Evolutionary conservation across 2,888 invertebrate species (phyloP).

Genomic region (Octonoba sinensis): DNA sequence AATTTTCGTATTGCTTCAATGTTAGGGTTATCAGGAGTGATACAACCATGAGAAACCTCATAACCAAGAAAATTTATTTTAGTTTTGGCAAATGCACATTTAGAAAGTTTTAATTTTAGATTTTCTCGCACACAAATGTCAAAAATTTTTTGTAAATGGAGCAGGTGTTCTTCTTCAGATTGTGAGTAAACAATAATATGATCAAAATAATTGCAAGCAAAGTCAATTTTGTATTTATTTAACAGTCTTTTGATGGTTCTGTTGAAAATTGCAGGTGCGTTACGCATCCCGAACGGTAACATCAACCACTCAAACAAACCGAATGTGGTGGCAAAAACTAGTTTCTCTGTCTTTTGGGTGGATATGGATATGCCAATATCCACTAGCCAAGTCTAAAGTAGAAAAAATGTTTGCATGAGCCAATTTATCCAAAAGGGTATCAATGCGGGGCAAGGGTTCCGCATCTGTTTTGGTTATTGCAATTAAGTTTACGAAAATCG

Average conservation of each 20-base stretch:
- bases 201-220: slow-evolving; percentile 11
- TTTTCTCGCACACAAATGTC: not conserved
- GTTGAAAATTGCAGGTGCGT: not conserved
- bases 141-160: not conserved
- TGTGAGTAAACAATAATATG: not conserved
- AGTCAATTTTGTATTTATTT: slow-evolving; percentile 2
- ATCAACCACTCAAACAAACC: not conserved
- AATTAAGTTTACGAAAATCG: slow-evolving; percentile 7
- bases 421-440: slow-evolving; percentile 3
- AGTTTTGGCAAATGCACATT: not conserved
- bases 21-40: not conserved
- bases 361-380: not conserved
- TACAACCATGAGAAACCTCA: not conserved
- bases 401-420: not conserved
- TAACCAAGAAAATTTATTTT: slow-evolving; percentile 3
- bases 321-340: slow-evolving; percentile 4
- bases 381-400: not conserved
- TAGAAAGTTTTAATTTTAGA: not conserved
- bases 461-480: not conserved
- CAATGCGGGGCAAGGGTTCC: not conserved
- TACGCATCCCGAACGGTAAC: not conserved
- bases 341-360: not conserved
- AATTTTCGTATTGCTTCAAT: not conserved
- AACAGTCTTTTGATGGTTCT: not conserved
- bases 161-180: not conserved